phyloP scores from a whole-genome alignment of 2,888 invertebrate genomes.

The Caenorhabditis parvicauda region DNA sequence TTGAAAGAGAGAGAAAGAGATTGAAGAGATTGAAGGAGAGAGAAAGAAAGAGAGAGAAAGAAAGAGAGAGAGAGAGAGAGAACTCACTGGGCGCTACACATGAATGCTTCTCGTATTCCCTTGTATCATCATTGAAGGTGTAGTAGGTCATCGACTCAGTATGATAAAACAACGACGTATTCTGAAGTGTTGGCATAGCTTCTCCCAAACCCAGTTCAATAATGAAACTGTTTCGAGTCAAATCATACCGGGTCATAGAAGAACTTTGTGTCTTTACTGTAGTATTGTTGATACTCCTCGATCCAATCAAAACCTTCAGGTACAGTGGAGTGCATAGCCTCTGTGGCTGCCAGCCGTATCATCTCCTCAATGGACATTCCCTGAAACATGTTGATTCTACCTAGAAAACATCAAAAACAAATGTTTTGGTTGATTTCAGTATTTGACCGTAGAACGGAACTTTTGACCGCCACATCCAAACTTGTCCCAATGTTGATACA shows the following conservation, averaged over 20 bases:
- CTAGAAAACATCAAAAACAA: too few species aligned
- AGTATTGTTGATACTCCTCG: conserved; percentile 51
- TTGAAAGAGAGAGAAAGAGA: background rate
- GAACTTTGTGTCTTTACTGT: conserved; percentile 44
- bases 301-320: conserved; percentile 46
- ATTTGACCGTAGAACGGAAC: too few species aligned
- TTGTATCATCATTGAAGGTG: conserved; percentile 36
- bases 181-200: too few species aligned
- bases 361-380: conserved; percentile 48
- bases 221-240: background rate
- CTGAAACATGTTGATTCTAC: too few species aligned
- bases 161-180: conserved; percentile 45
- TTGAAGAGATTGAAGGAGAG: background rate
- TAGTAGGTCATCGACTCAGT: conserved; percentile 45
- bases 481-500: too few species aligned
- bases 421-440: too few species aligned
- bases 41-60: background rate
- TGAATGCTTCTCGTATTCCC: conserved; percentile 21
- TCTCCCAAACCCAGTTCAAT: background rate
- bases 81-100: conserved; percentile 22
- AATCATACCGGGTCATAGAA: conserved; percentile 49
- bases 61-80: background rate
- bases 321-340: conserved; percentile 33
- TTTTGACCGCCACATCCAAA: too few species aligned
- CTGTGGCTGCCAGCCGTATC: conserved; percentile 48